Base-by-base conservation (phyloP, 2,113 vertebrate species). In the Bolborhynchus lineola region DNA sequence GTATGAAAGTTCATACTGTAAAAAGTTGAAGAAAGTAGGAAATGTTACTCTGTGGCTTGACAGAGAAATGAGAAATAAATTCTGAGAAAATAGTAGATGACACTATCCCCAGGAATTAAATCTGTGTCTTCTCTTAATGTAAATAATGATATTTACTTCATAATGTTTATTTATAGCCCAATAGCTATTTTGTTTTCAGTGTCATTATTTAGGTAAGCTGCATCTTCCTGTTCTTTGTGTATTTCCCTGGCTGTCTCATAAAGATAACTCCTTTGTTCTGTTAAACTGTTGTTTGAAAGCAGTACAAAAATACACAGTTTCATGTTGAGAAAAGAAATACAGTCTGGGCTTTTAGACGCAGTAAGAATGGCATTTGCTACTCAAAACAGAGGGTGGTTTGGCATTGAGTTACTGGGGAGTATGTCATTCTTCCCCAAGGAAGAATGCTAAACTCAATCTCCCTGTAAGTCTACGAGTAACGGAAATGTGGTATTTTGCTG, bases 191-290 rank as follows among this genome's bases (percentile, higher is more conserved):
- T 95, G 82, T 88, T 96, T 95, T 86, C 77, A 65, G 16, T 82
- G 92, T 37, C 84, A 87, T 94, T 94, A 93, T 96, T 96, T 96
- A 93, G 68, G 86, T 92, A 91, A 96, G 87, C 49, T 64, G 72
- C 42, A 84, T 96, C 83, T 92, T 96, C 96, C 96, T 95, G 88
- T 88, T 72, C 96, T 86, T 92, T 88, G 81, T 94, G 60, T 74
- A 31, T 95, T 87, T 89, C 78, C 95, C 95, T 71, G 79, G 35
- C 96, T 96, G 88, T 82, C 81, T 94, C 85, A 86, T 90, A 86
- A 93, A 96, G 92, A 97, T 95, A 93, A 81, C 53, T 96, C 88
- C 84, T 97, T 95, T 97, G 96, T 97, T 93, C 86, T 96, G 42
- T 78, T 96, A 93, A 95, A 88, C 76, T 90, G 86, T 60, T 90